These are phyloP conservation scores for Actinostola sp. DNA, from an alignment of 92 coral and sea anemone genomes.

Conservation along the genomic window DNA sequence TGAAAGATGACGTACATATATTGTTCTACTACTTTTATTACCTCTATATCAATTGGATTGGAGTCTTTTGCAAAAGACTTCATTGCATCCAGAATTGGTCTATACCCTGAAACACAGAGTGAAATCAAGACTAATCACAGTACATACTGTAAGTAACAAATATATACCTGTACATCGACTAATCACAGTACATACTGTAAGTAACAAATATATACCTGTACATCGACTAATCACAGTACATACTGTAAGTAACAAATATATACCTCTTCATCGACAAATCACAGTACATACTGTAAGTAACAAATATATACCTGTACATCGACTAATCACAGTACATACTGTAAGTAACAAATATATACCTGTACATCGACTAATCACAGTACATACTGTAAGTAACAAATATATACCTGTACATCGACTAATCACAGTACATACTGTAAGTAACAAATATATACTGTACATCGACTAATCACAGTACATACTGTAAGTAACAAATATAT, in stretches of 20 bases:
- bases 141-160: neutral
- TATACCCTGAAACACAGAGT: slow-evolving; percentile 58
- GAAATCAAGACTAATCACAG: neutral
- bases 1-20: no score
- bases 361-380: slow-evolving; percentile 92
- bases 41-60: slow-evolving; percentile 89
- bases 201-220: slow-evolving; percentile 58
- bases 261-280: slow-evolving; percentile 94
- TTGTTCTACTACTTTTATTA: slow-evolving; percentile 18
- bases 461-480: neutral
- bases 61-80: slow-evolving; percentile 82
- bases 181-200: no score
- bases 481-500: neutral
- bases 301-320: slow-evolving; percentile 76
- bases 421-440: neutral
- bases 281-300: neutral
- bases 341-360: slow-evolving; percentile 31
- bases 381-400: neutral
- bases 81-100: slow-evolving; percentile 98
- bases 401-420: slow-evolving; percentile 76
- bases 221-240: slow-evolving; percentile 92
- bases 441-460: neutral
- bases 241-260: neutral
- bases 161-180: neutral
- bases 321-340: slow-evolving; percentile 64